phyloP scores from a whole-genome alignment of 2,888 invertebrate genomes.

The Xylota segnis region DNA sequence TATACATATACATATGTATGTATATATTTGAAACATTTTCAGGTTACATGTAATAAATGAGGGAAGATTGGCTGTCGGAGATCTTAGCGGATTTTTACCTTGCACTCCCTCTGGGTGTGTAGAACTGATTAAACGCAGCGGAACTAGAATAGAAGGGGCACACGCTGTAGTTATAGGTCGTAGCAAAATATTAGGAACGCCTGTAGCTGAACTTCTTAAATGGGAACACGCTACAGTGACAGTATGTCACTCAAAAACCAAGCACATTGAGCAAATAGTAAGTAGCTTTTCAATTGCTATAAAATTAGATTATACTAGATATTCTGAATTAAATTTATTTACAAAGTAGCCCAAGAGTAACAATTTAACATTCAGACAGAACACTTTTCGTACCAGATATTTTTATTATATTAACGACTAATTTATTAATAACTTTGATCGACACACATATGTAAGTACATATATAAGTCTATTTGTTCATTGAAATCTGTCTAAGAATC shows the following conservation, averaged over 20 bases:
- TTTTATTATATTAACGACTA: too few species aligned
- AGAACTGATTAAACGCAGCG: constrained; percentile 90
- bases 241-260: constrained; percentile 97
- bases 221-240: constrained; percentile 99
- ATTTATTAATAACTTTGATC: too few species aligned
- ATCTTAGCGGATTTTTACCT: constrained; percentile 95
- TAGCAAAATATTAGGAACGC: constrained; percentile 99
- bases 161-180: constrained; percentile 97
- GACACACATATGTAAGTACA: too few species aligned
- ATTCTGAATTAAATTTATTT: too few species aligned
- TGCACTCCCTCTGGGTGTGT: constrained; percentile 99
- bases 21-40: constrained; percentile 38
- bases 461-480: too few species aligned
- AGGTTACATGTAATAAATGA: constrained; percentile 97
- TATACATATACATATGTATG: too few species aligned
- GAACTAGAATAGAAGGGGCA: constrained; percentile 91
- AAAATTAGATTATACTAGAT: not conserved
- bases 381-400: too few species aligned
- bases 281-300: too few species aligned
- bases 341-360: too few species aligned
- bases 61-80: constrained; percentile 95
- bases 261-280: constrained; percentile 91
- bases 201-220: constrained; percentile 96
- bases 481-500: too few species aligned
- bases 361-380: too few species aligned